A percentile compares a stretch with the other conserved stretches of the same genome.
Conservation (phyloP, 2,888 invertebrate species). For the Agrotis puta region DNA sequence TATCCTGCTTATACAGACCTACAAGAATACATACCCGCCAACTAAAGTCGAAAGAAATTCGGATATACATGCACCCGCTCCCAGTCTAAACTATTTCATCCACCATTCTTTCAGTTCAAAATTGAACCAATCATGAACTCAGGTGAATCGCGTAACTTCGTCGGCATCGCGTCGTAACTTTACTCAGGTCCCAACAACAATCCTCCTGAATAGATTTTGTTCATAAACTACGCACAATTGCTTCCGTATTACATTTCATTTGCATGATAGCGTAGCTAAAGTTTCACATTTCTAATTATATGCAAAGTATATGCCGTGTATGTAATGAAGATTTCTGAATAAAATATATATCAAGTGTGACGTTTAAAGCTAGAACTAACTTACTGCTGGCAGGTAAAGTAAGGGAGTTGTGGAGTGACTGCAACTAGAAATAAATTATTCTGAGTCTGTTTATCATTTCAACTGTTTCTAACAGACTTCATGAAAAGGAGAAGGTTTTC, state of each 20-base stretch:
- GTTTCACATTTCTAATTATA: conserved; percentile 57
- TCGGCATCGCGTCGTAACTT: conserved; percentile 23
- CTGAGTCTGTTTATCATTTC: background rate
- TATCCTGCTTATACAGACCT: too few species aligned
- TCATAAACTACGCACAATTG: conserved; percentile 66
- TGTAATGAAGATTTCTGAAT: conserved; percentile 53
- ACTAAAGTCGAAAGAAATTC: background rate
- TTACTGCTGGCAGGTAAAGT: conserved; percentile 7
- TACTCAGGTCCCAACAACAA: conserved; percentile 44
- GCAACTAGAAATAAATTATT: conserved; percentile 5
- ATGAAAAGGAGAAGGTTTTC: too few species aligned
- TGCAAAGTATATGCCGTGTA: conserved; percentile 50
- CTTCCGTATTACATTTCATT: conserved; percentile 62
- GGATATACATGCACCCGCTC: background rate
- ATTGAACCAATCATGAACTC: conserved; percentile 31
- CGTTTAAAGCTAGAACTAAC: conserved; percentile 18
- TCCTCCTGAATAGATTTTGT: conserved; percentile 56
- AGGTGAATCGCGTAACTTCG: conserved; percentile 42
- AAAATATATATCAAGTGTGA: conserved; percentile 44
- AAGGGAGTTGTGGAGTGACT: conserved; percentile 4
- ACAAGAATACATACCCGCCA: background rate
- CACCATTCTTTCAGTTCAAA: conserved; percentile 28
- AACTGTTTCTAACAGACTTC: background rate
- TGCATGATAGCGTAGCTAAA: conserved; percentile 62
- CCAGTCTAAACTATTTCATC: conserved; percentile 1